Conservation (phyloP, 2,113 vertebrate species). For the Piprites chloris region DNA sequence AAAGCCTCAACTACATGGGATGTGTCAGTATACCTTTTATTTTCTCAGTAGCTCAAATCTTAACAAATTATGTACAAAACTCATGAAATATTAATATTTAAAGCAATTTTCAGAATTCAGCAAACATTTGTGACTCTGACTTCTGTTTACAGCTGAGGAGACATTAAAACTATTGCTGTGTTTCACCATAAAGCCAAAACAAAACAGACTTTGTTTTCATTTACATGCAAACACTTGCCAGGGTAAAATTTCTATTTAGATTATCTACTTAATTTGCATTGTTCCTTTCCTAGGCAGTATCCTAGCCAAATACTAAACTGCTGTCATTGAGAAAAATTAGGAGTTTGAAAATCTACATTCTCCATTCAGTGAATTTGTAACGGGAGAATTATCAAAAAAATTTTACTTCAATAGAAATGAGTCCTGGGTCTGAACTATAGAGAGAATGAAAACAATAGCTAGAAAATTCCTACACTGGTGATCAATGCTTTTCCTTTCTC, state of each 20-base stretch:
- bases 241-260: background rate
- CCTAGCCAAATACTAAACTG: background rate
- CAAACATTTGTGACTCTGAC: background rate
- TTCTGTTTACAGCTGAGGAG: background rate
- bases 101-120: background rate
- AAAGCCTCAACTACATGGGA: background rate
- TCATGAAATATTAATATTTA: background rate
- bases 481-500: background rate
- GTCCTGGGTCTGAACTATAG: background rate
- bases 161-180: background rate
- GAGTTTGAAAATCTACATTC: background rate
- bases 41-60: background rate
- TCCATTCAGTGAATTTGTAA: background rate
- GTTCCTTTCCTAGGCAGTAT: background rate
- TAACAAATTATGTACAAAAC: background rate
- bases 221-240: background rate
- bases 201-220: background rate
- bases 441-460: background rate
- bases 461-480: background rate
- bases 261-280: background rate
- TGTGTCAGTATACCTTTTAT: background rate
- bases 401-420: background rate
- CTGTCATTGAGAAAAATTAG: background rate
- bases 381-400: background rate
- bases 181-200: background rate